Percentiles rank a stretch among this genome's conserved stretches.
Evolutionary conservation across 1,140 invertebrate genomes (phyloP).

Genomic region (Acromyrmex echinatior): DNA sequence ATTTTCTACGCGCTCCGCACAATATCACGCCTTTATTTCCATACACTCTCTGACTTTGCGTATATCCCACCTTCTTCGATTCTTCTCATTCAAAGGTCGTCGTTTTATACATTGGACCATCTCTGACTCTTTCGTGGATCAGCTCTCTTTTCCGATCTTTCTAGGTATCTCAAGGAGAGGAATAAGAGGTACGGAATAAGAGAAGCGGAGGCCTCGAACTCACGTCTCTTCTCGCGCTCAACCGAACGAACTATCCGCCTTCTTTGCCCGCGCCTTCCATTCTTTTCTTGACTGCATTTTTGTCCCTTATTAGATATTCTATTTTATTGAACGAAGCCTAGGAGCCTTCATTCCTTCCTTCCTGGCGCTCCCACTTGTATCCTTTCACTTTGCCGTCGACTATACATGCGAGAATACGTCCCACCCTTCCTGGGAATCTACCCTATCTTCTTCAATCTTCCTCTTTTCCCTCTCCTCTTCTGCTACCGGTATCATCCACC

Average conservation of each 20-base stretch:
- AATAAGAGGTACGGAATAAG: not conserved
- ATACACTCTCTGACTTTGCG: constrained; percentile 67
- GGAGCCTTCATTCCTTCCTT: constrained; percentile 68
- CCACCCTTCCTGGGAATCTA: constrained; percentile 65
- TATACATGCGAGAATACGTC: constrained; percentile 50
- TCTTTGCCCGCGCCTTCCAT: constrained; percentile 71
- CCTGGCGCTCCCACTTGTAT: constrained; percentile 63
- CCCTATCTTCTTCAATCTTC: constrained; percentile 61
- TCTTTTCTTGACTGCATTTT: constrained; percentile 82
- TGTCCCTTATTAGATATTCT: constrained; percentile 85
- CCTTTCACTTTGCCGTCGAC: constrained; percentile 69
- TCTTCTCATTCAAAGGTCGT: constrained; percentile 62
- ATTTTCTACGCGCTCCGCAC: not conserved
- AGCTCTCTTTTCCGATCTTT: constrained; percentile 43
- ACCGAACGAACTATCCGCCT: constrained; percentile 71
- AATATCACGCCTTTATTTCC: constrained; percentile 67
- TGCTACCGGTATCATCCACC: not conserved
- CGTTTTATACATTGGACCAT: constrained; percentile 56
- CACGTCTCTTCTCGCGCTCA: constrained; percentile 47
- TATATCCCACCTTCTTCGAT: constrained; percentile 67
- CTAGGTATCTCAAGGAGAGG: constrained; percentile 33
- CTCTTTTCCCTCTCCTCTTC: not conserved
- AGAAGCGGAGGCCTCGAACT: constrained; percentile 51
- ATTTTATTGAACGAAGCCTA: constrained; percentile 84
- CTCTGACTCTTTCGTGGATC: constrained; percentile 56